Base-by-base conservation (phyloP, 2,888 invertebrate genomes). In the Dicyrtomina minuta region DNA sequence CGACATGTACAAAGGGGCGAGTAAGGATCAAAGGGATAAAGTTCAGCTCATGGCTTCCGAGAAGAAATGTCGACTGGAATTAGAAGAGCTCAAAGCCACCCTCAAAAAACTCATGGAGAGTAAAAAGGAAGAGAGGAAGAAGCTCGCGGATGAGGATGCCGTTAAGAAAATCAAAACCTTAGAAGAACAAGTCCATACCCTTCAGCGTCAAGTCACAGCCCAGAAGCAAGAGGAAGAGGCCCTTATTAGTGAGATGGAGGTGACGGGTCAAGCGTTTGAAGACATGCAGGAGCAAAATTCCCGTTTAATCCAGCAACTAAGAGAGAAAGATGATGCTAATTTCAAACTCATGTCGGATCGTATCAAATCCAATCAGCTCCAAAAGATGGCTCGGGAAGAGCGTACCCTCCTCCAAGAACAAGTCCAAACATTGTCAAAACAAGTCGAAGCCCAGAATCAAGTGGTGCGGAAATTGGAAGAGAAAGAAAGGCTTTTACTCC, bases 221-320 rank as follows among this genome's bases (percentile, higher is more conserved):
- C 84, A 85, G 72, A 86, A 85, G 72, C 82, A 90, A 87, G 96
- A 97, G 82, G 97, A 98, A 82, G 97, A 98, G 81, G 96, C 96
- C 0, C 85, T 99, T 62, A 84, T 98, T 17, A 97, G 94, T 81
- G 99, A 99, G 84, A 97, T 99, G 95, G 98, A 99, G 82, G 96
- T 96, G 2, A 99, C 98, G 0, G 98, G 98, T 0, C 97, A 97
- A 82, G 98, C 98, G 0, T 96, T 96, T 81, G 98, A 99, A 82
- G 98, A 99, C 80, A 96, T 97, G 96, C 97, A 98, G 84, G 97
- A 98, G 80, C 97, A 97, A 84, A 97, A 97, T 83, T 93, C 94
- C 0, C 85, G 96, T 44, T 86, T 98, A 22, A 91, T 98, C 64
- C 96, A 97, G 79, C 97, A 98, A 82, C 83, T 99, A 70, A 85